phyloP scores from a whole-genome alignment of 2,888 invertebrate genomes.

The Eupsilia transversa region DNA sequence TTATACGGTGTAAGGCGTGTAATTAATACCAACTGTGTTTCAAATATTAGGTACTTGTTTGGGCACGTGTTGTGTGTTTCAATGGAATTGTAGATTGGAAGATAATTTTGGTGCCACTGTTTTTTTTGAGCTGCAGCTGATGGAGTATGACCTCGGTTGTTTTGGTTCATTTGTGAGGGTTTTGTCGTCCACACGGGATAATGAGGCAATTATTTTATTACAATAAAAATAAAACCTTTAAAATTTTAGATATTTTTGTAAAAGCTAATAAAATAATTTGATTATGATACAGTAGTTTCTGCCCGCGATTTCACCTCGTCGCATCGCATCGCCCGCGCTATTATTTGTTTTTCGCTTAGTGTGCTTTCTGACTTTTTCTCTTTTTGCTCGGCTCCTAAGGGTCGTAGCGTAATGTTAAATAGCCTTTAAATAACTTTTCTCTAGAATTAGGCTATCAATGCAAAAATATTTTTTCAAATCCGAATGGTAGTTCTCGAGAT shows the following conservation, averaged over 20 bases:
- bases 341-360: too few relatives aligned
- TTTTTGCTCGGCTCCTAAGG: too few relatives aligned
- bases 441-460: too few relatives aligned
- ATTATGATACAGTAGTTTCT: too few relatives aligned
- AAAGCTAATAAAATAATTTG: background rate
- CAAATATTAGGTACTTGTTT: constrained; percentile 8
- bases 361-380: too few relatives aligned
- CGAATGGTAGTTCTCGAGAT: too few relatives aligned
- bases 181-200: background rate
- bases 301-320: too few relatives aligned
- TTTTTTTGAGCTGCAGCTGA: constrained; percentile 4
- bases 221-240: background rate
- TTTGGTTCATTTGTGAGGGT: background rate
- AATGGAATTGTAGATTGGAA: constrained; percentile 7
- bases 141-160: background rate
- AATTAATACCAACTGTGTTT: constrained; percentile 39
- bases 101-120: background rate
- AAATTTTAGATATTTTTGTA: background rate
- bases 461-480: too few relatives aligned
- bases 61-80: constrained; percentile 9
- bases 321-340: too few relatives aligned
- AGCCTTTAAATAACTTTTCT: too few relatives aligned
- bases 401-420: too few relatives aligned
- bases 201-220: background rate
- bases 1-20: constrained; percentile 28